Base-by-base conservation (phyloP, 2,888 invertebrate species). In the Neria commutata region DNA sequence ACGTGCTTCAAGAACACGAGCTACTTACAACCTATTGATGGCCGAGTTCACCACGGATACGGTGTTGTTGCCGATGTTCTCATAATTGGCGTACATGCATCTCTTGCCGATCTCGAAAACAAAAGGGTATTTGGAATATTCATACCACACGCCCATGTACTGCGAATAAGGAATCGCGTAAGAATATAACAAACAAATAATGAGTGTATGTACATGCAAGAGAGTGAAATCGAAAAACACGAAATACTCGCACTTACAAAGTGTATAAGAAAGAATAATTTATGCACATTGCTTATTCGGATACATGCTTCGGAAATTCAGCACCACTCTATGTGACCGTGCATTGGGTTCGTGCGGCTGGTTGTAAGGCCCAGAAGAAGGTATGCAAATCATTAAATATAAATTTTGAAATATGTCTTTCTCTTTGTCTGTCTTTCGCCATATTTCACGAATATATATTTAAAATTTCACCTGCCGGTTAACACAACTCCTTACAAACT, bases 101-200 rank as follows among this genome's bases (percentile, higher is more conserved):
- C 88, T 89, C 26, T 89, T 90, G 3, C 88, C 90, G 8, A 89
- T 78, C 78, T 92, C 88, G 75, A 90, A 90, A n/a, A 90, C 71
- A 45, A 89, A 87, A 71, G 91, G 91, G 78, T 91, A 92, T 70
- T 89, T 87, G 68, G 90, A 87, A 17, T 86, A 85, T 78, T 92
- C 92, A 73, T 88, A 92, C 92, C 92, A 92, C 70, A 86, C 86
- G 40, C 92, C 92, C 73, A 88, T 75, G 71, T 89, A 91, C 90
- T 90, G 60, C 49, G 69, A 26, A 49, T 42, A 26, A 23, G 14
- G 21, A 52, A 51, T 29, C 19, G 25, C 4, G n/a, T 14, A 33
- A 1, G 14, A 19, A 47, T 29, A 29, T 19, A 33, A 29, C 11
- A 29, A 29, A 49, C 19, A 14, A 33, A 2, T 16, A 14, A 10